Evolutionary conservation across 2,797 vertebrate genomes (phyloP).

Genomic region (Carapus acus): DNA sequence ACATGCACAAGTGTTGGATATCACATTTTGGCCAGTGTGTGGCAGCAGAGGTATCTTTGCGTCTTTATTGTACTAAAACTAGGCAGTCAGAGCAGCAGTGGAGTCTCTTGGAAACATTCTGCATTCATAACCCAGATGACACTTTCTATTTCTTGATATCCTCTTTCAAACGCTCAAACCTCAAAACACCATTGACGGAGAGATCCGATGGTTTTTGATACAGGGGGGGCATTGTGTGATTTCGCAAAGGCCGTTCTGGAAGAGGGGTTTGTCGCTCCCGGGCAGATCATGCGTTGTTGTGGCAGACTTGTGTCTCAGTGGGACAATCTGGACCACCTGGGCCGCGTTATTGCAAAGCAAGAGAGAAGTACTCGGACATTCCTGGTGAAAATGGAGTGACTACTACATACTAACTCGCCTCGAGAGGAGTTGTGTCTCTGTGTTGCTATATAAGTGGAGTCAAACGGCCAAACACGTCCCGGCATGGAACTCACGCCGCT

Average conservation of each 20-base stretch:
- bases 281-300: constrained; percentile 32
- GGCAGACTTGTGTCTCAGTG: constrained; percentile 14
- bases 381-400: too few species aligned
- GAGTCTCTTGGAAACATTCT: constrained; percentile 3
- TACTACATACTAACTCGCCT: too few species aligned
- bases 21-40: constrained; percentile 29
- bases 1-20: not conserved
- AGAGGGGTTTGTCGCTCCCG: constrained; percentile 23
- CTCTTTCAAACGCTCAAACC: too few species aligned
- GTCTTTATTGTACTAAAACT: not conserved
- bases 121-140: not conserved
- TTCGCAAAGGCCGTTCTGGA: constrained; percentile 40
- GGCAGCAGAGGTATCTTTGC: constrained; percentile 24
- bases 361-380: constrained; percentile 10
- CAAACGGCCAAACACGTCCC: too few species aligned
- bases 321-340: constrained; percentile 11
- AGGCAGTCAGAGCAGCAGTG: constrained; percentile 13
- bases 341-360: constrained; percentile 18
- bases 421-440: too few species aligned
- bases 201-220: constrained; percentile 13
- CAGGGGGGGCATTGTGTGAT: constrained; percentile 23
- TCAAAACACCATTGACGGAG: too few species aligned
- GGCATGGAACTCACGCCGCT: constrained; percentile 5
- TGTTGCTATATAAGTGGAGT: too few species aligned
- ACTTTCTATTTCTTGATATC: too few species aligned